Base-by-base conservation (phyloP, 2,113 vertebrate genomes). In the Reinhardtius hippoglossoides region DNA sequence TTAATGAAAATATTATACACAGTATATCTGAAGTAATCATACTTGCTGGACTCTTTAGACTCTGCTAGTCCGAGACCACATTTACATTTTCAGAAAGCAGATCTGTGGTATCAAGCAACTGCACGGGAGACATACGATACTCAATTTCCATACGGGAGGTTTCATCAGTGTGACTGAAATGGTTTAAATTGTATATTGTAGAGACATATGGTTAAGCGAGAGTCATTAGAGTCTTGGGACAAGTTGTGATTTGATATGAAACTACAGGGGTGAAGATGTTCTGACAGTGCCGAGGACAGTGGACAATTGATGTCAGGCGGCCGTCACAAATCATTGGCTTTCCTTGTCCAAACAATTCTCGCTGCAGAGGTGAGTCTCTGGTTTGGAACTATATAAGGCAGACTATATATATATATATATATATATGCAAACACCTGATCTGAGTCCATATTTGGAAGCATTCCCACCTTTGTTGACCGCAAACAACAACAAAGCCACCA, bases 191-290 rank as follows among this genome's bases (percentile, higher is more conserved):
- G 46, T 57, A 65, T 64, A 50, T 69, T 65, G 35, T 63, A 40
- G 44, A 63, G 67, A 56, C 60, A 74, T 65, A 71, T 80, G 67
- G 63, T 31, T 31, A 31, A 31, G 31, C 31, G 31, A 31, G 31
- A 31, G 31, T 76, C 72, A 55, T 80, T 57, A 63, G 31, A 59
- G 59, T 70, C 64, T 21, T 44, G 66, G 61, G 56, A 55, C 27
- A 27, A 13, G 50, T 67, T 71, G 75, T 67, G 54, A 78, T 78
- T 64, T 71, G 61, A 58, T 78, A 75, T 79, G 62, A 79, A 59
- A 63, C 57, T 48, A 21, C 56, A 73, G 65, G 37, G 14, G 55
- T 64, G 48, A 44, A 40, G 59, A 54, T 71, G 42, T 57, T 52
- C 42, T 67, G 56, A 78, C 31, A 31, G 31, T 31, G 27, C 5